These are phyloP conservation scores for Pampusana beccarii DNA, from an alignment of 2,113 vertebrate species.

Conservation along the genomic window DNA sequence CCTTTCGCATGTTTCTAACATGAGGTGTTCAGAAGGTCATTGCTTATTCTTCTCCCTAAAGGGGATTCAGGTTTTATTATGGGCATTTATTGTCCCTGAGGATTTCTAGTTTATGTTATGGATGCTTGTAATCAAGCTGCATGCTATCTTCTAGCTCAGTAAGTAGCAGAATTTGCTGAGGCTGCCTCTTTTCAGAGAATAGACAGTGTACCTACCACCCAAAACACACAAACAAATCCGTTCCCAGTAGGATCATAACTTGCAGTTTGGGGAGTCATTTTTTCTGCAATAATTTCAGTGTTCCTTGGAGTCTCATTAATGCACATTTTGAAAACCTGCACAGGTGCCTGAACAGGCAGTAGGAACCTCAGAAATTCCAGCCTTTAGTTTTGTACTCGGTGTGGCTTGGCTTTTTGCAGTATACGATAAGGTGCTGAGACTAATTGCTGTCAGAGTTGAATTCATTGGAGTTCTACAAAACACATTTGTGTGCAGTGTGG, in stretches of 20 bases:
- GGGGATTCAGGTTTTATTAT: background rate
- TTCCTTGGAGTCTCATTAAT: conserved; percentile 19
- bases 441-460: conserved; percentile 44
- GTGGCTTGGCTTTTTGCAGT: background rate
- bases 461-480: background rate
- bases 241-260: background rate
- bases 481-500: background rate
- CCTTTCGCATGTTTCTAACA: background rate
- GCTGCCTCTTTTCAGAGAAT: background rate
- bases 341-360: background rate
- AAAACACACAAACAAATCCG: background rate
- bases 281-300: background rate
- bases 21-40: background rate
- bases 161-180: background rate
- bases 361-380: conserved; percentile 7
- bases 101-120: background rate
- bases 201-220: background rate
- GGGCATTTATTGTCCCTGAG: background rate
- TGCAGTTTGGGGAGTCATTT: background rate
- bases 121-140: background rate
- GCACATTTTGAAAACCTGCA: background rate
- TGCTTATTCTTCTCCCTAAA: background rate
- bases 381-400: background rate
- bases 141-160: background rate
- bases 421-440: conserved; percentile 14